These are phyloP conservation scores for Chamaea fasciata DNA, from an alignment of 2,113 vertebrate genomes.

Conservation along the genomic window DNA sequence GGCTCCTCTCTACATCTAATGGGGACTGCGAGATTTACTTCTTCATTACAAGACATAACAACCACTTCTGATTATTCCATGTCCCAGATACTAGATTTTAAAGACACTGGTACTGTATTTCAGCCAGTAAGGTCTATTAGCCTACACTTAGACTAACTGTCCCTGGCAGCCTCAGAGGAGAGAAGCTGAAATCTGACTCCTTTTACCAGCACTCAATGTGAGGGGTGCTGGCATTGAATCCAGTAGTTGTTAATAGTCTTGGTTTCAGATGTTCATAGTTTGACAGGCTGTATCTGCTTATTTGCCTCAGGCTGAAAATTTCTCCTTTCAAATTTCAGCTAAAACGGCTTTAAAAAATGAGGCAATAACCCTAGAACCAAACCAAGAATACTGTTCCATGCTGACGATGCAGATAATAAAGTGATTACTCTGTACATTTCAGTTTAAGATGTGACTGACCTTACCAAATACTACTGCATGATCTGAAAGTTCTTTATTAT, in stretches of 20 bases:
- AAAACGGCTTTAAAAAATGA: not conserved
- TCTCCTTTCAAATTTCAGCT: not conserved
- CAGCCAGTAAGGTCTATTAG: not conserved
- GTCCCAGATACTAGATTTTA: not conserved
- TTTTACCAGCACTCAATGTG: not conserved
- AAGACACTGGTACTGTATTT: not conserved
- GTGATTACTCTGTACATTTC: not conserved
- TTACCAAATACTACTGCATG: not conserved
- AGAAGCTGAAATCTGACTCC: slow-evolving; percentile 6
- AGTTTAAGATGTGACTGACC: not conserved
- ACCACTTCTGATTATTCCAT: not conserved
- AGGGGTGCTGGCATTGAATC: not conserved
- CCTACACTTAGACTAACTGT: not conserved
- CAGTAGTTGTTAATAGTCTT: not conserved
- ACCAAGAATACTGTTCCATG: not conserved
- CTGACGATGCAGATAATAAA: not conserved
- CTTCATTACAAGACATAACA: not conserved
- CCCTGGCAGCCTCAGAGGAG: not conserved
- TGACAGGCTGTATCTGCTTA: not conserved
- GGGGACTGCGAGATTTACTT: not conserved
- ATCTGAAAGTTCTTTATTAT: not conserved
- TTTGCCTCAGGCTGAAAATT: not conserved
- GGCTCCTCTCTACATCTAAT: not conserved
- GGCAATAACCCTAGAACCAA: not conserved
- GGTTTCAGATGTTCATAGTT: not conserved